phyloP scores from a whole-genome alignment of 2,797 vertebrate genomes.

The Knipowitschia caucasica region DNA sequence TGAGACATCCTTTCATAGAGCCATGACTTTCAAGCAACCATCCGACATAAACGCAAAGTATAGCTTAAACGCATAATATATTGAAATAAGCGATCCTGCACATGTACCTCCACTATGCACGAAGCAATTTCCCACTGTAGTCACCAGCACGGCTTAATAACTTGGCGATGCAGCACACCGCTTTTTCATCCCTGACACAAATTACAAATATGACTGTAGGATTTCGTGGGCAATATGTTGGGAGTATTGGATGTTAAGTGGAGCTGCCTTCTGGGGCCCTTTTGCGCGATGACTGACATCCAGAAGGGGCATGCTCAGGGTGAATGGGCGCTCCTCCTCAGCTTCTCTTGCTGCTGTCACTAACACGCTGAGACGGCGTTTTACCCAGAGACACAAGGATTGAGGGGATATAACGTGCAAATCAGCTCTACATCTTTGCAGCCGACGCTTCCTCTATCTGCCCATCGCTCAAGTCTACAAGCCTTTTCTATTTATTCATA shows the following conservation, averaged over 20 bases:
- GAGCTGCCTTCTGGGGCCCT: constrained; percentile 21
- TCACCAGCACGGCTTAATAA: constrained; percentile 1
- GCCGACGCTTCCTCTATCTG: constrained; percentile 64
- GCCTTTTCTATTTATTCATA: constrained; percentile 64
- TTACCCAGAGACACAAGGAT: constrained; percentile 56
- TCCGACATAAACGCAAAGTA: neutral
- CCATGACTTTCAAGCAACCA: neutral
- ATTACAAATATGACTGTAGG: constrained; percentile 7
- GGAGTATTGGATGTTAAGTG: constrained; percentile 5
- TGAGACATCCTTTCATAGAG: neutral
- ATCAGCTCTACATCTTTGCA: constrained; percentile 64
- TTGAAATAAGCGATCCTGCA: constrained; percentile 5
- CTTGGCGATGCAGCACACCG: constrained; percentile 4
- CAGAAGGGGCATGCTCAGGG: constrained; percentile 34
- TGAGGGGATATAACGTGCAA: constrained; percentile 71
- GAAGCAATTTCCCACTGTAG: neutral
- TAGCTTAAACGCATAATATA: constrained; percentile 10
- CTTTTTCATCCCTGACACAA: constrained; percentile 6
- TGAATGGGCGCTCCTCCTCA: constrained; percentile 29
- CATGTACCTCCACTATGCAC: neutral
- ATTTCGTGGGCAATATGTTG: constrained; percentile 24
- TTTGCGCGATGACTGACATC: constrained; percentile 41
- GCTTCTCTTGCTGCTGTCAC: constrained; percentile 35
- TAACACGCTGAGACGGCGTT: constrained; percentile 62
- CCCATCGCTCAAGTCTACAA: constrained; percentile 59